Conservation (phyloP, 1,140 invertebrate species). For the Formica exsecta region DNA sequence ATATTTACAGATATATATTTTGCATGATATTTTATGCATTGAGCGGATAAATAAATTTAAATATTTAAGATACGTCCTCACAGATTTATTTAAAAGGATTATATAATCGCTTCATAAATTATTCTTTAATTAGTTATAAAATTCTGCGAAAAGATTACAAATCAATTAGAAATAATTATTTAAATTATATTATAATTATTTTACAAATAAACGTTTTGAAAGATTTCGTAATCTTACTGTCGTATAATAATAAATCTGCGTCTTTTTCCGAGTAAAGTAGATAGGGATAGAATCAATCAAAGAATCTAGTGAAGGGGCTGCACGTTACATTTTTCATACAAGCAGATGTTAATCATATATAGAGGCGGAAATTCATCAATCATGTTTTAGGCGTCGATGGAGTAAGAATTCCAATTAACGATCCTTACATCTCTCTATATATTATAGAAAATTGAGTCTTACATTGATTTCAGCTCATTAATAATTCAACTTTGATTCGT, state of each 20-base stretch:
- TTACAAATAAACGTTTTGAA: neutral
- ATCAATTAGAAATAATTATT: neutral
- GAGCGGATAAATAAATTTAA: slow-evolving; percentile 9
- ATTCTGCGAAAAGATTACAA: neutral
- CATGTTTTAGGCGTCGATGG: neutral
- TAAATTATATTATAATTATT: neutral
- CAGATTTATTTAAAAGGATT: neutral
- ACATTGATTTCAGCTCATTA: neutral
- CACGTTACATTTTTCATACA: neutral
- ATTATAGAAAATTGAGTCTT: neutral
- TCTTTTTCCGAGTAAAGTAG: neutral
- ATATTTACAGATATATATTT: neutral
- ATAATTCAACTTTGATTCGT: neutral
- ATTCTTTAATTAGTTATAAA: slow-evolving; percentile 1
- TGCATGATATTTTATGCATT: neutral
- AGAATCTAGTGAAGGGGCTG: neutral
- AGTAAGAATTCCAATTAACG: neutral
- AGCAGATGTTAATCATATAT: neutral
- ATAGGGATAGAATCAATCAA: neutral
- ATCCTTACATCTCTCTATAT: neutral
- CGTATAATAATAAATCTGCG: neutral
- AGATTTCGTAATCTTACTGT: neutral
- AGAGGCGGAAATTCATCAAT: neutral
- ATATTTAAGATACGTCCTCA: neutral
- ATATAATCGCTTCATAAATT: neutral